phyloP scores from a whole-genome alignment of 2,797 vertebrate genomes.

The Halcyon smyrnensis region DNA sequence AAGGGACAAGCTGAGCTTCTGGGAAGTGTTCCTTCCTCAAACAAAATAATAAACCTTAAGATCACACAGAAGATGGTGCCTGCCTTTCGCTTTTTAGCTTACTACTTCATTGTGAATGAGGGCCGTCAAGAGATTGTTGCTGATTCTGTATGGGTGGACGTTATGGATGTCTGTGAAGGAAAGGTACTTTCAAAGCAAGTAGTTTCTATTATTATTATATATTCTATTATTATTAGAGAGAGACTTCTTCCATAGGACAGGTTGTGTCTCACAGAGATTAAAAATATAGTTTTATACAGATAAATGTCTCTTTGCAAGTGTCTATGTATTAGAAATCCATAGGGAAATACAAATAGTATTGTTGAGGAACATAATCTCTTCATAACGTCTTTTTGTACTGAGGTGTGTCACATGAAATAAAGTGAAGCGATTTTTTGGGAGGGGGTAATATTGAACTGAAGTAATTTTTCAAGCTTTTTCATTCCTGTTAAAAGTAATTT shows the following conservation, averaged over 20 bases:
- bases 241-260: neutral
- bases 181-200: constrained; percentile 50
- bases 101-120: constrained; percentile 35
- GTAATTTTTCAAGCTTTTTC: neutral
- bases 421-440: neutral
- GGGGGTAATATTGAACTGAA: neutral
- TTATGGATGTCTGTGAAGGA: constrained; percentile 75
- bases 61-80: constrained; percentile 72
- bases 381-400: neutral
- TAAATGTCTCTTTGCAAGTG: neutral
- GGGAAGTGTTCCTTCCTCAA: constrained; percentile 36
- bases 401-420: accelerated
- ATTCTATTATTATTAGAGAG: too few relatives aligned
- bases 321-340: neutral
- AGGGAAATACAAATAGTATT: neutral
- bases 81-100: constrained; percentile 75
- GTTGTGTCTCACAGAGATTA: neutral
- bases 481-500: neutral
- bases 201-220: neutral
- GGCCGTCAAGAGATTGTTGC: constrained; percentile 45
- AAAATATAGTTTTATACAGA: neutral
- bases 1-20: constrained; percentile 69
- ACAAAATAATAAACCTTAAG: constrained; percentile 60
- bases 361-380: neutral
- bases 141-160: constrained; percentile 77